These are phyloP conservation scores for Syngnathus rostellatus DNA, from an alignment of 2,797 vertebrate species.

Conservation along the genomic window DNA sequence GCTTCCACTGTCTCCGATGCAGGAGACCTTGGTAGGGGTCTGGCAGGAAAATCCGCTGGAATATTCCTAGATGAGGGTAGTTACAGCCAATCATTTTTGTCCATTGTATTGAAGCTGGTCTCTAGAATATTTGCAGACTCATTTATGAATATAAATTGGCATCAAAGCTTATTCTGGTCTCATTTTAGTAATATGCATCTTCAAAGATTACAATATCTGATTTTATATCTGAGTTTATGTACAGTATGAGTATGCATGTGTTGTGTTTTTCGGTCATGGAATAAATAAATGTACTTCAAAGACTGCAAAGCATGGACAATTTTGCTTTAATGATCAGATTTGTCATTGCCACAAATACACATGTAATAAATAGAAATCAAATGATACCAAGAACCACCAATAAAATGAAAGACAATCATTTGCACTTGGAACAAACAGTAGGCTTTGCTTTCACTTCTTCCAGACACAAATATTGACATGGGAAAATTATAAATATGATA, in stretches of 20 bases:
- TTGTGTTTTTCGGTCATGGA: background rate
- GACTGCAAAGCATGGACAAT: constrained; percentile 19
- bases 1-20: too few species aligned
- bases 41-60: too few species aligned
- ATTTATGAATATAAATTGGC: background rate
- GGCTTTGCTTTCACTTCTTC: background rate
- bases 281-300: background rate
- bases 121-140: background rate
- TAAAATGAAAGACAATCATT: constrained; percentile 17
- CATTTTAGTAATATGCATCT: background rate
- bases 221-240: background rate
- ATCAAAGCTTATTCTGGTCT: background rate
- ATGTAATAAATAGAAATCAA: constrained; percentile 25
- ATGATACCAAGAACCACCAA: constrained; percentile 13
- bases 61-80: too few species aligned
- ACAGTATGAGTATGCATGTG: background rate
- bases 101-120: background rate
- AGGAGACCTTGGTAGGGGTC: too few species aligned
- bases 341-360: constrained; percentile 48
- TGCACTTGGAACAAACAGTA: background rate
- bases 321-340: constrained; percentile 43
- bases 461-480: constrained; percentile 1
- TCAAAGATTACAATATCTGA: background rate
- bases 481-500: background rate
- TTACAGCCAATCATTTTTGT: background rate